A percentile compares a stretch with the other conserved stretches of the same genome.
These are phyloP conservation scores for Forbesichthys papilliferus DNA, from an alignment of 2,113 vertebrate genomes.

Conservation along the genomic window DNA sequence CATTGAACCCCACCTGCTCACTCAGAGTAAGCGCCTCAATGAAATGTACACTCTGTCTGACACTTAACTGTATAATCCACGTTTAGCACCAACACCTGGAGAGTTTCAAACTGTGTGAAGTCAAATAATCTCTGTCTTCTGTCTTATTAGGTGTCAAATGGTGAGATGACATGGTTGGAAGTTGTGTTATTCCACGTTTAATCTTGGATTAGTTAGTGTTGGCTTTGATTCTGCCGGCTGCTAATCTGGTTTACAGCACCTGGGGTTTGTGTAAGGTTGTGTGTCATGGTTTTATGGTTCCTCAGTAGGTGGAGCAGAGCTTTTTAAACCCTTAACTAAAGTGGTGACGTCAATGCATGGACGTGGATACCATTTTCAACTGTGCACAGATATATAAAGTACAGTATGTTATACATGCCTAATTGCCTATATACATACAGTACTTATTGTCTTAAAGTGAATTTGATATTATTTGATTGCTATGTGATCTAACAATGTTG, in stretches of 20 bases:
- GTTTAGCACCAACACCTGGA: constrained; percentile 49
- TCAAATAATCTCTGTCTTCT: constrained; percentile 60
- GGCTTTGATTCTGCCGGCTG: constrained; percentile 58
- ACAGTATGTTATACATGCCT: too few relatives aligned
- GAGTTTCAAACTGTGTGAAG: constrained; percentile 61
- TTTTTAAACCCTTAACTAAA: constrained; percentile 42
- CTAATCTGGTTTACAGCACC: constrained; percentile 68
- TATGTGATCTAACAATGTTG: constrained; percentile 2
- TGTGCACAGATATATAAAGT: not conserved
- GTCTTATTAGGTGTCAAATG: constrained; percentile 53
- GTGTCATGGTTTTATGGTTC: constrained; percentile 44
- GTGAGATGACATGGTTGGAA: constrained; percentile 52
- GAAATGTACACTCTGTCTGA: constrained; percentile 27
- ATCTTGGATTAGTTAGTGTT: constrained; percentile 71
- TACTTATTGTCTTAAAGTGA: not conserved
- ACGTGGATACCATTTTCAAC: not conserved
- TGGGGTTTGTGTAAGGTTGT: constrained; percentile 20
- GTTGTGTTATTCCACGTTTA: constrained; percentile 62
- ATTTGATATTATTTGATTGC: not conserved
- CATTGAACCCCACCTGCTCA: constrained; percentile 2
- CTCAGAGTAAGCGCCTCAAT: constrained; percentile 29
- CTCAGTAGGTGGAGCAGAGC: constrained; percentile 39
- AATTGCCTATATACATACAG: not conserved
- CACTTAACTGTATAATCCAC: constrained; percentile 61
- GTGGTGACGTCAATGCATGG: constrained; percentile 29